Base-by-base conservation (phyloP, 2,113 vertebrate genomes). In the Paedocypris sp. region DNA sequence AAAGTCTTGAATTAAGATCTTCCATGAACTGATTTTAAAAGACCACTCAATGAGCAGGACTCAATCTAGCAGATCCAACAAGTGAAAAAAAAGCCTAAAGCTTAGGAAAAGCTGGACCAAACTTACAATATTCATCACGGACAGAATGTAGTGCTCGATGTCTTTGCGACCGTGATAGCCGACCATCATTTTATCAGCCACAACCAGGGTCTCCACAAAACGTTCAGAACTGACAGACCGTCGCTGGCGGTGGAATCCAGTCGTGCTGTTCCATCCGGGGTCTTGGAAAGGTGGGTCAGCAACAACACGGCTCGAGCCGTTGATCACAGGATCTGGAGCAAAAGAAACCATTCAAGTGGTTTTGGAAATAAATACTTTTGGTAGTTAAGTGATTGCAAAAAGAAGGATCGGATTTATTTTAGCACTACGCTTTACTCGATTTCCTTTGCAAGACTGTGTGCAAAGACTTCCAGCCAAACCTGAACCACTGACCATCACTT, bases 41-140 rank as follows among this genome's bases (percentile, higher is more conserved):
- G n/a, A n/a, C n/a, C n/a, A n/a, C n/a, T n/a, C n/a, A n/a, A n/a
- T n/a, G n/a, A n/a, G n/a, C n/a, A n/a, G n/a, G n/a, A n/a, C n/a
- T n/a, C n/a, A n/a, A n/a, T n/a, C n/a, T n/a, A n/a, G n/a, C n/a
- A n/a, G n/a, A n/a, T n/a, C n/a, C n/a, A n/a, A n/a, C n/a, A n/a
- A n/a, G n/a, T n/a, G n/a, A n/a, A n/a, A n/a, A n/a, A n/a, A n/a
- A n/a, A n/a, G n/a, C n/a, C n/a, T n/a, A n/a, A n/a, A n/a, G n/a
- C n/a, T n/a, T n/a, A n/a, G n/a, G 58, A 75, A 74, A 76, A 87
- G 73, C 79, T 83, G 85, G 86, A 86, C 89, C 86, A 94, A 93
- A 97, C 94, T 97, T 98, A 98, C 94, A 97, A 98, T 98, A 87
- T 98, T 98, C 94, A 98, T 98, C 72, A 98, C 94, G 43, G 94